A percentile compares a stretch with the other conserved stretches of the same genome.
phyloP scores from a whole-genome alignment of 2,797 vertebrate species.

The Triplophysa yarkandensis region DNA sequence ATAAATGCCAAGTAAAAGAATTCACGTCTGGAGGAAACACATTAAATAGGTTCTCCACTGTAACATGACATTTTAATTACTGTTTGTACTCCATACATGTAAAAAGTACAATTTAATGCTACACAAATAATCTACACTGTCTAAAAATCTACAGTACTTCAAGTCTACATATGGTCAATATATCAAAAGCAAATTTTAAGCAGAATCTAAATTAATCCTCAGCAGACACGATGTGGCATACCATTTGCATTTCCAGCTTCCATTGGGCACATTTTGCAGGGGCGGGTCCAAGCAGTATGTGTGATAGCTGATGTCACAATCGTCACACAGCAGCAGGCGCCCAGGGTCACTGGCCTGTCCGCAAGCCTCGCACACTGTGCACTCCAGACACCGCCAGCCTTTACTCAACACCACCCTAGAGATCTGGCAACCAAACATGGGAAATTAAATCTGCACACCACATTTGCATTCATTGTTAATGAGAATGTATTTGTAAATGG shows the following conservation, averaged over 20 bases:
- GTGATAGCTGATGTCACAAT: slow-evolving; percentile 99
- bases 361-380: slow-evolving; percentile 96
- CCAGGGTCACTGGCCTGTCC: slow-evolving; percentile 96
- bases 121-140: too few species aligned
- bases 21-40: background rate
- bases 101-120: too few species aligned
- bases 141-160: background rate
- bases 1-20: slow-evolving; percentile 17
- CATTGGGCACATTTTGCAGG: slow-evolving; percentile 96
- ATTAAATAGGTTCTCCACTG: background rate
- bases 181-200: background rate
- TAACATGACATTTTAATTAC: background rate
- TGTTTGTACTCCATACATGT: too few species aligned
- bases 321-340: slow-evolving; percentile 92
- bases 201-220: background rate
- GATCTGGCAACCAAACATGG: slow-evolving; percentile 75
- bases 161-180: background rate
- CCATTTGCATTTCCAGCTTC: slow-evolving; percentile 99
- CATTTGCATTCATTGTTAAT: background rate
- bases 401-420: slow-evolving; percentile 97
- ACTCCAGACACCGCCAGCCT: slow-evolving; percentile 98
- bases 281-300: slow-evolving; percentile 98
- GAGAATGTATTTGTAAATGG: too few species aligned
- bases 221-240: slow-evolving; percentile 56
- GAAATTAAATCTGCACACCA: background rate